Percentiles rank a stretch among this genome's conserved stretches.
Conservation (phyloP, 2,888 invertebrate species). For the Drosophila quinaria region DNA sequence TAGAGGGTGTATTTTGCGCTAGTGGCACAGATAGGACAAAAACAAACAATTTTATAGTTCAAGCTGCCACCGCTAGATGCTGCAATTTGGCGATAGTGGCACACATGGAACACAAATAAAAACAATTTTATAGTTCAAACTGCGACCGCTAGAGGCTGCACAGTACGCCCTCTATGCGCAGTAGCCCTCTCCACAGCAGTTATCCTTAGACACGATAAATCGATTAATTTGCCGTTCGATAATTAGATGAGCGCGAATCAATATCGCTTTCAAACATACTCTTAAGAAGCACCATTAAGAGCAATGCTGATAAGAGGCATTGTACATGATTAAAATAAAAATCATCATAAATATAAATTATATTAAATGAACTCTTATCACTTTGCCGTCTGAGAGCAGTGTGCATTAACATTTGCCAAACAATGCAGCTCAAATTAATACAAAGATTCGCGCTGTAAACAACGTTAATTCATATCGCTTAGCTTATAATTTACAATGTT, state of each 20-base stretch:
- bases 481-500: constrained; percentile 6
- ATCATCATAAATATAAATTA: neutral
- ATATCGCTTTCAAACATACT: neutral
- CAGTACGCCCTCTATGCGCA: neutral
- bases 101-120: neutral
- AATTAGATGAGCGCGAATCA: neutral
- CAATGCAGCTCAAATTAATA: neutral
- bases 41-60: neutral
- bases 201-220: neutral
- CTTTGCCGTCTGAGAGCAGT: neutral
- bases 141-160: neutral
- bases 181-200: neutral
- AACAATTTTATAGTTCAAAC: neutral
- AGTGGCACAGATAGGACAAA: neutral
- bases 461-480: neutral
- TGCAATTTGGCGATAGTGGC: neutral
- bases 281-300: neutral
- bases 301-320: neutral
- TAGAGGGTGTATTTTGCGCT: neutral
- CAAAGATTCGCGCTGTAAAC: neutral
- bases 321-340: neutral
- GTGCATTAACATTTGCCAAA: constrained; percentile 1
- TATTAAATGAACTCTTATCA: constrained; percentile 3
- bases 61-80: neutral
- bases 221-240: neutral